Evolutionary conservation across 1,140 invertebrate genomes (phyloP).

Genomic region (Heliothis subflexa): DNA sequence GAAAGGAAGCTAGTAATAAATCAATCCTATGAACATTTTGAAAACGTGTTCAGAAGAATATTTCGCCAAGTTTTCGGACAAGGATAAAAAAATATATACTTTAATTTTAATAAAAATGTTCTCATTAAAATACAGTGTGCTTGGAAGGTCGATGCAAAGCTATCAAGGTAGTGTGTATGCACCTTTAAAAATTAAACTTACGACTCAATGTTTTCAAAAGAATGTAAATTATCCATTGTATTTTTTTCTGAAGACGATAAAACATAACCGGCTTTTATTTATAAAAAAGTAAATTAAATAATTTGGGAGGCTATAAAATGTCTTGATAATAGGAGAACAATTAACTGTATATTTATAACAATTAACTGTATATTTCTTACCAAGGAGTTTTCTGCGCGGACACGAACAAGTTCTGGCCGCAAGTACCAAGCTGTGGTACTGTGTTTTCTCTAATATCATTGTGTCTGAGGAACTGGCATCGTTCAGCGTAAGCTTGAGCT

Average conservation of each 20-base stretch:
- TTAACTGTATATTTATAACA: constrained; percentile 36
- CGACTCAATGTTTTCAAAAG: not conserved
- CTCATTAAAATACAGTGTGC: too few relatives aligned
- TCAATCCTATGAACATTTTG: too few relatives aligned
- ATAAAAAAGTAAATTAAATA: constrained; percentile 19
- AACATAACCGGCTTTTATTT: not conserved
- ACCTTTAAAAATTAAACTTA: not conserved
- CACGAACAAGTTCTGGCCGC: constrained; percentile 94
- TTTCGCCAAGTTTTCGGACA: too few relatives aligned
- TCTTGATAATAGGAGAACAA: not conserved
- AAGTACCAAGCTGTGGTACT: constrained; percentile 90
- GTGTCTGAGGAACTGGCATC: constrained; percentile 90
- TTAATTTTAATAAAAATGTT: too few relatives aligned
- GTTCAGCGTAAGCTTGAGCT: constrained; percentile 91
- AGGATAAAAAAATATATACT: too few relatives aligned
- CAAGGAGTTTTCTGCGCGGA: constrained; percentile 93
- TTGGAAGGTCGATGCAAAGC: too few relatives aligned
- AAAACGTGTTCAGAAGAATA: too few relatives aligned
- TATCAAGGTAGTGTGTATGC: too few relatives aligned
- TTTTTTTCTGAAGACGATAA: constrained; percentile 5
- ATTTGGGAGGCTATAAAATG: not conserved
- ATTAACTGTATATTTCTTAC: constrained; percentile 82
- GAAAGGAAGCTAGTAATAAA: too few relatives aligned
- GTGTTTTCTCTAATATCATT: constrained; percentile 89
- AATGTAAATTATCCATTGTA: constrained; percentile 4